Evolutionary conservation across 1,140 invertebrate species (phyloP).

Genomic region (Amphibalanus amphitrite): DNA sequence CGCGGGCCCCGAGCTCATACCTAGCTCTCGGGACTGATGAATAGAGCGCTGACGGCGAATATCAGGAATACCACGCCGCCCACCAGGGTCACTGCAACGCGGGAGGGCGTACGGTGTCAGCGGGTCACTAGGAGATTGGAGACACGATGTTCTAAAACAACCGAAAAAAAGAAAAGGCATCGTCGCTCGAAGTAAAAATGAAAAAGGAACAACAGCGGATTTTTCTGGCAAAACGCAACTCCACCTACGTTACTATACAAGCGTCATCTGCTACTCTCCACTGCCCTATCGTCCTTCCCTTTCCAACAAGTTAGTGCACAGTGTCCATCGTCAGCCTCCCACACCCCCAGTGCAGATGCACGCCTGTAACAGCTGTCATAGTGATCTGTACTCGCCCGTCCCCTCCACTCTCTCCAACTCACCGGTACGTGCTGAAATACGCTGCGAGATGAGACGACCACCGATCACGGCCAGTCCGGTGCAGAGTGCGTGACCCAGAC

Average conservation of each 20-base stretch:
- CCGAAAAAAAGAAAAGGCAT: too few species aligned
- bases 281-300: background rate
- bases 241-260: too few species aligned
- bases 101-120: too few species aligned
- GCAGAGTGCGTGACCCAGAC: constrained; percentile 83
- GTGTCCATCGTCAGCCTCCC: too few species aligned
- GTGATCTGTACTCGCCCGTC: background rate
- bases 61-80: constrained; percentile 81
- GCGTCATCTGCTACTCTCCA: too few species aligned
- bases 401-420: constrained; percentile 16
- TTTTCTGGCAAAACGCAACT: too few species aligned
- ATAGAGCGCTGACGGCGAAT: constrained; percentile 75
- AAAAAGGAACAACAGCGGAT: too few species aligned
- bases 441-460: constrained; percentile 85
- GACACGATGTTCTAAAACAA: too few species aligned
- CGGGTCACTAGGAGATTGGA: too few species aligned
- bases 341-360: background rate
- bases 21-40: constrained; percentile 24
- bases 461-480: constrained; percentile 92
- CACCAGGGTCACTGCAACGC: constrained; percentile 67
- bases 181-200: too few species aligned
- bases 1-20: too few species aligned
- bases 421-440: constrained; percentile 83
- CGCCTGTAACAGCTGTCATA: background rate
- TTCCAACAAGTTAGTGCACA: constrained; percentile 7